Percentiles rank a stretch among this genome's conserved stretches.
Evolutionary conservation across 2,888 invertebrate species (phyloP).

Genomic region (Incurvaria masculella): DNA sequence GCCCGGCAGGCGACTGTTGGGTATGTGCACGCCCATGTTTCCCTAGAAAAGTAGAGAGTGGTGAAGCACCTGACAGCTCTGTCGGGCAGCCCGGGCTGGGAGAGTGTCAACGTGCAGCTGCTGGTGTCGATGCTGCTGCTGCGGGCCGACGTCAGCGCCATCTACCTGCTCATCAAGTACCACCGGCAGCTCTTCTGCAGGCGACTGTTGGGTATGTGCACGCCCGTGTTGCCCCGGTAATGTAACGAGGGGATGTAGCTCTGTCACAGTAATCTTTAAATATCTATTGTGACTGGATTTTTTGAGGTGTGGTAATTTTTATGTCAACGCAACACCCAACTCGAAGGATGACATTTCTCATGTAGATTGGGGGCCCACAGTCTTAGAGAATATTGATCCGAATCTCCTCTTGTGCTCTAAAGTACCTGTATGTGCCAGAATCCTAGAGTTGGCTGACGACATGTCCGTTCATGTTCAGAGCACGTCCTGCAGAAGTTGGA

Average conservation of each 20-base stretch:
- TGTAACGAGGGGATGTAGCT: background rate
- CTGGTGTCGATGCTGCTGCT: no score
- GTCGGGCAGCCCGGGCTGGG: slow-evolving; percentile 17
- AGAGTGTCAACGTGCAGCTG: slow-evolving; percentile 19
- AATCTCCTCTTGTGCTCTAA: no score
- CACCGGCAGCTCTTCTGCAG: slow-evolving; percentile 31
- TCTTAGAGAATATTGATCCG: no score
- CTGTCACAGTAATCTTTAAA: background rate
- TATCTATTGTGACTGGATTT: background rate
- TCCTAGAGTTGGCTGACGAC: no score
- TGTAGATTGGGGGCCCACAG: no score
- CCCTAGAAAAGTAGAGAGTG: slow-evolving; percentile 23
- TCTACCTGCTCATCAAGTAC: slow-evolving; percentile 30
- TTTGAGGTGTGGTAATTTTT: background rate
- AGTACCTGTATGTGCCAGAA: no score
- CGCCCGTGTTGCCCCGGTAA: slow-evolving; percentile 5
- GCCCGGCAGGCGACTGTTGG: slow-evolving; percentile 34
- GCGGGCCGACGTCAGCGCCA: no score
- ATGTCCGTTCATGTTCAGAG: slow-evolving; percentile 39
- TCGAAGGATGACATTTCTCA: no score
- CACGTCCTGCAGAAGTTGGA: slow-evolving; percentile 46
- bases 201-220: slow-evolving; percentile 38
- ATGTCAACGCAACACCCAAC: background rate
- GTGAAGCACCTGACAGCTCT: slow-evolving; percentile 29
- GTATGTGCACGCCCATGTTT: slow-evolving; percentile 18